Evolutionary conservation across 2,888 invertebrate species (phyloP), one percentile per base, ranked within the genome.

Genomic region (Epirrita christyi): DNA sequence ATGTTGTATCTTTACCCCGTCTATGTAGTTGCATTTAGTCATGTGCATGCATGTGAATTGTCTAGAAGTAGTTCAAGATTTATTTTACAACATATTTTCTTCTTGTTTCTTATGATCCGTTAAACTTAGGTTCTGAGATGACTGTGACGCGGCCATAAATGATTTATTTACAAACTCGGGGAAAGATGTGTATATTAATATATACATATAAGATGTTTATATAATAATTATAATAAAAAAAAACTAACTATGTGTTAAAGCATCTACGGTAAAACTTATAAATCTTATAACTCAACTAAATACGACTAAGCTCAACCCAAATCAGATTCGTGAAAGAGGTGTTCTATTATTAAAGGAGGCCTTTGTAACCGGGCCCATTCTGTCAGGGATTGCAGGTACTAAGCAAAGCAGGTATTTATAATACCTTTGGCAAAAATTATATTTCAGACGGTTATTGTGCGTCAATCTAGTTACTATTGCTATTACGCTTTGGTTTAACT

Each of bases 351-450:
- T 67, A 61, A 65, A 15, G 45, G 59, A 67, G 66, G 64, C 66
- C 63, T 68, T 62, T 72, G 66, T 72, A 72, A 74, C 72, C 72
- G 54, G 66, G 66, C 62, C 63, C 67, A 63, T 68, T 73, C 68
- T 65, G 21, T 21, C 21, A 4, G 51, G 63, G 60, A 59, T 56
- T 51, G 46, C 45, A 43, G 51, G 55, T 53, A 61, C 57, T 63
- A 55, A 58, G 46, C 32, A 58, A 55, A 56, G 57, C 51, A 46
- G 40, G 56, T 52, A 53, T 55, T 45, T 57, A 46, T 61, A 55
- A 43, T 21, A 32, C 4, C 32, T 32, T 2, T 32, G 32, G 32
- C 21, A 21, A 54, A 61, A 21, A 21, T 3, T 21, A 21, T 21
- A 21, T 21, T 21, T 21, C 4, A 21, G 21, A 21, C 21, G 21